Evolutionary conservation across 2,113 vertebrate species (phyloP), one percentile per base, ranked within the genome.

Genomic region (Halichoeres trimaculatus): DNA sequence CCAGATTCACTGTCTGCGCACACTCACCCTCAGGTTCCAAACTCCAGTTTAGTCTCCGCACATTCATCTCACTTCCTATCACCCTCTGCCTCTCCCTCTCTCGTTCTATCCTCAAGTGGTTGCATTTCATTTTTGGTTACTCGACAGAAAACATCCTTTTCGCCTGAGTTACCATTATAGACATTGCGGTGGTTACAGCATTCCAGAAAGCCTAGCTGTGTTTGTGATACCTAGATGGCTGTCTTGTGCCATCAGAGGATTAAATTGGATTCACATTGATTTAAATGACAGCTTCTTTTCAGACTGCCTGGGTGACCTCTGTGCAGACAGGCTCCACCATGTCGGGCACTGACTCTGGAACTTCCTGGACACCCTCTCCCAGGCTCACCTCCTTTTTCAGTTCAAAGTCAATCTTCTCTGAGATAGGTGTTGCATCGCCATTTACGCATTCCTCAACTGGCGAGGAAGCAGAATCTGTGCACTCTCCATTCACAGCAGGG

Each of bases 381-480:
- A 93, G 63, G 66, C 51, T 88, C 65, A 92, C 71, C 55, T 94
- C 92, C 86, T 93, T 94, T 91, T 94, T 94, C 64, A 92, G 79
- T 88, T 91, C 93, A 90, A 80, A 91, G 84, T 93, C 91, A 83
- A 38, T 87, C 34, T 72, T 84, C 67, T 89, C 86, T 56, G 90
- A 81, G 48, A 88, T 55, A 23, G 85, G 80, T 1, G 64, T 56
- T 83, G 91, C 85, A 70, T 89, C 82, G 8, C 68, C 90, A 17
- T 94, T 94, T 64, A 94, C 84, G 81, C 84, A 87, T 86, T 87
- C 88, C 72, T 92, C 79, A 22, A 54, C 70, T 20, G 71, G 71
- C 47, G 74, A 45, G 54, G 68, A 76, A 38, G 73, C n/a, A 23
- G 79, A 56, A 50, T 81, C 56, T 69, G 61, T 56, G 74, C 77